Base-by-base conservation (phyloP, 2,888 invertebrate species). In the Drosophila emarginata region DNA sequence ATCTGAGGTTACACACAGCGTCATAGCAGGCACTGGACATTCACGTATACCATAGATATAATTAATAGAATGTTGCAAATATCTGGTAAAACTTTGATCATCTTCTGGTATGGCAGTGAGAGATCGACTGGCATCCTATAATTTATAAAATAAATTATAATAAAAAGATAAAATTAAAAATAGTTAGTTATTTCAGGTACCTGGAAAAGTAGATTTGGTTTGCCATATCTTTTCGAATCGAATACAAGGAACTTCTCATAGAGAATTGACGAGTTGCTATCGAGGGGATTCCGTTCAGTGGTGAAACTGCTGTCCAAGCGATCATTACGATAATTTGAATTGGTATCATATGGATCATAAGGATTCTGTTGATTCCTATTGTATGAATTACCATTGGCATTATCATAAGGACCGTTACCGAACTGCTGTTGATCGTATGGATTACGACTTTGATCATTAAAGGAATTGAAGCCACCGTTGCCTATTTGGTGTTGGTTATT, bases 1-100 rank as follows among this genome's bases (percentile, higher is more conserved):
- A 64, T 96, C 96, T 0, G 98, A 98, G 0, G 98, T 97, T 21
- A 99, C 96, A 89, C 99, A 99, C 18, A 98, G 91, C 0, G 95
- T 95, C 93, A 98, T 97, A n/a, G 94, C 93, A 53, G 94, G 93
- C 6, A 98, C 95, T 0, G 98, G 97, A 90, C 98, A 99, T 70
- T 95, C 94, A 60, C 96, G 93, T 1, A 98, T 94, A 1, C 95
- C 95, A 68, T 95, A 92, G 72, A 97, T 96, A 0, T 94, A 93
- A 39, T 95, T 93, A 76, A 96, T 93, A 0, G 95, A 93, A 66
- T 93, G 93, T 12, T 94, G 95, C 26, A 97, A 92, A 80, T 96
- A 97, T 71, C 94, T 94, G 1, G 94, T 93, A 61, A 96, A 96
- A 0, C 95, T 95, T 91, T 97, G 97, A 69, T 95, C 94, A 28